Percentiles rank a stretch among this genome's conserved stretches.
phyloP scores from a whole-genome alignment of 2,113 vertebrate genomes.

The Phrynosoma platyrhinos region DNA sequence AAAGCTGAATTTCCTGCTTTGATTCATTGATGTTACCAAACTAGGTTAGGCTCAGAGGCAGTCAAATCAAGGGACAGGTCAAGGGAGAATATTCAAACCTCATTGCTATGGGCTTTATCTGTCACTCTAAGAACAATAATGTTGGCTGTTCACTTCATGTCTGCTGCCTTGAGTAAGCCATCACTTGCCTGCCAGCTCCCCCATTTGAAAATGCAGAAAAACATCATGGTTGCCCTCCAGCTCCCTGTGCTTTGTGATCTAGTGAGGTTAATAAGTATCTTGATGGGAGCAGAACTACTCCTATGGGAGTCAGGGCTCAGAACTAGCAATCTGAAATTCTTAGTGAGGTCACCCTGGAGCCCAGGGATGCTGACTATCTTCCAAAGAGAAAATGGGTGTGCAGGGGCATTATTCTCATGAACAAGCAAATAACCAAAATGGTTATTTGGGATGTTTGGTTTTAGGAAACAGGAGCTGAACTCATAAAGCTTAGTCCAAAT shows the following conservation, averaged over 20 bases:
- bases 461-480: background rate
- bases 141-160: conserved; percentile 18
- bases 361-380: background rate
- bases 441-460: background rate
- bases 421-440: background rate
- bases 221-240: conserved; percentile 6
- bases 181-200: background rate
- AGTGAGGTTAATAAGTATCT: conserved; percentile 19
- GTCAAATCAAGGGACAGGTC: background rate
- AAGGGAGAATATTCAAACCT: background rate
- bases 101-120: background rate
- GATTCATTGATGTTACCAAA: background rate
- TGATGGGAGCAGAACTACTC: conserved; percentile 23
- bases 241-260: background rate
- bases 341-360: conserved; percentile 7
- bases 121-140: conserved; percentile 13
- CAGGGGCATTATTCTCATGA: background rate
- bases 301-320: conserved; percentile 24
- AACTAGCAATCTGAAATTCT: background rate
- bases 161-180: conserved; percentile 4
- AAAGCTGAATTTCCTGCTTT: background rate
- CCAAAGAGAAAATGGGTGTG: conserved; percentile 16
- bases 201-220: background rate
- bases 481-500: conserved; percentile 1
- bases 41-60: background rate